Base-by-base conservation (phyloP, 1,140 invertebrate genomes). In the Drosophila elegans region DNA sequence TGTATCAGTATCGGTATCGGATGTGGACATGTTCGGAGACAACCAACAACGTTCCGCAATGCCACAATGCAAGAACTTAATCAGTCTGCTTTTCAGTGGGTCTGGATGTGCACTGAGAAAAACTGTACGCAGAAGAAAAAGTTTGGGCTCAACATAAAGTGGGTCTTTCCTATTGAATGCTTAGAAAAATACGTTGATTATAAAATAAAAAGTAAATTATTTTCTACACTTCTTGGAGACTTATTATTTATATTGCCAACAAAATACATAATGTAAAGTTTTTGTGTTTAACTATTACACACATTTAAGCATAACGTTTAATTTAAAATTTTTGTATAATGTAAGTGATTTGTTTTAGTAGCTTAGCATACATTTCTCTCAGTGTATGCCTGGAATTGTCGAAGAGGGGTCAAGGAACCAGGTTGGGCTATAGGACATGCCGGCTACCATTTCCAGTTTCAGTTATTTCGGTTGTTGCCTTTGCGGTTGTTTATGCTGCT, bases 11-110 rank as follows among this genome's bases (percentile, higher is more conserved):
- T 45, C 32, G 62, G 63, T 5, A 59, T 41, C 42, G 9, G 27
- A 34, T 39, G 52, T 44, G 56, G 56, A 62, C 71, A 73, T 61
- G 68, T 11, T 46, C 48, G 25, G 72, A 75, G 67, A 75, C 73
- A 75, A 68, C 42, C 53, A 51, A 77, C 74, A 77, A 55, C 49
- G 73, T 77, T 61, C 63, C 39, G 46, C 48, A 54, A 60, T 57
- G 42, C 66, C 75, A 80, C 66, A 57, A 60, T 72, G 57, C 67
- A 64, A 89, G 84, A 89, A 89, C 84, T 89, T 90, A 89, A 89
- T 89, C 84, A 85, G 85, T 59, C 77, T 72, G 60, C 34, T 38
- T 57, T 63, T 60, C 41, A 36, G 42, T 48, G 63, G n/a, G 36
- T 38, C 12, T 12, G 13, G 36, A 32, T 12, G 21, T 51, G 10